Conservation (phyloP, 1,140 invertebrate species). For the Meteorus sp. region DNA sequence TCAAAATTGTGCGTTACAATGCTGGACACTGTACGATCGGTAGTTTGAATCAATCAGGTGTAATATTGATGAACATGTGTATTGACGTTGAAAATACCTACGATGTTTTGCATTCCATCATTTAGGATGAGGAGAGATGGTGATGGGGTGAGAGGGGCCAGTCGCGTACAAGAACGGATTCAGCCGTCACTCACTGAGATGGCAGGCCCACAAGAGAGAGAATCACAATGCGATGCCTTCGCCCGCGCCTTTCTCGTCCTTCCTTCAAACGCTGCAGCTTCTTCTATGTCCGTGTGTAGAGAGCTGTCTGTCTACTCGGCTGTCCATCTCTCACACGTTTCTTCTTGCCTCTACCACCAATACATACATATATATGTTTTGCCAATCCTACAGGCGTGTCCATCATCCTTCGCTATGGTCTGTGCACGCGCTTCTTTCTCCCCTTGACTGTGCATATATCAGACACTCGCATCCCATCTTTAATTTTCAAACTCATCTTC, state of each 20-base stretch:
- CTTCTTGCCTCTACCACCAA: constrained; percentile 29
- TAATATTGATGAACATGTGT: no score
- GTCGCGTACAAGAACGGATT: constrained; percentile 55
- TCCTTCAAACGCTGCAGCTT: constrained; percentile 29
- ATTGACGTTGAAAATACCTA: constrained; percentile 19
- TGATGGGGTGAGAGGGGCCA: constrained; percentile 33
- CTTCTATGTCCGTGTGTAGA: constrained; percentile 35
- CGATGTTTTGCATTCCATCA: constrained; percentile 10
- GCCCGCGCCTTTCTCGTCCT: constrained; percentile 32
- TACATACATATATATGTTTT: no score
- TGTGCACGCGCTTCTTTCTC: no score
- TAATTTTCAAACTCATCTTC: constrained; percentile 23
- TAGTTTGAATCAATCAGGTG: constrained; percentile 4
- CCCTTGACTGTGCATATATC: constrained; percentile 36
- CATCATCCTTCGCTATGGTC: no score
- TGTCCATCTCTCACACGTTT: constrained; percentile 42
- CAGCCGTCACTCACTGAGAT: constrained; percentile 55
- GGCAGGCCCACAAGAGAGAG: constrained; percentile 54
- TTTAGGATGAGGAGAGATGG: constrained; percentile 20
- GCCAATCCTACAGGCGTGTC: constrained; percentile 18
- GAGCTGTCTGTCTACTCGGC: constrained; percentile 39
- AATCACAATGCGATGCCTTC: constrained; percentile 55
- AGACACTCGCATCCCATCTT: constrained; percentile 54
- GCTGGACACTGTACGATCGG: no score
- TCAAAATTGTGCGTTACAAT: no score